Evolutionary conservation across 2,888 invertebrate genomes (phyloP).

Genomic region (Panzeria rudis): DNA sequence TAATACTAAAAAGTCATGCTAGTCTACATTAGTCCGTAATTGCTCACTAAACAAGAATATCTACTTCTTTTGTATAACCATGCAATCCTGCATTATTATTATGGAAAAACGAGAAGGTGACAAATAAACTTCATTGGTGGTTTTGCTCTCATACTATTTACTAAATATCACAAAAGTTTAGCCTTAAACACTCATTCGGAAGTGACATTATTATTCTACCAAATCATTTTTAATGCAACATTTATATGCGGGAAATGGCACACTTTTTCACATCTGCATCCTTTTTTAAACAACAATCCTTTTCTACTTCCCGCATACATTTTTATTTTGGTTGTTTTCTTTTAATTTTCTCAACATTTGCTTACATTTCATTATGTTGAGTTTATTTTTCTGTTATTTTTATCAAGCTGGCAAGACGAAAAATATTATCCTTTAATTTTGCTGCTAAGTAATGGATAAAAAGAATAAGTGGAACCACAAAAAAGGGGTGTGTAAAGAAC

Average conservation of each 20-base stretch:
- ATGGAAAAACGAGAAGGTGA: no score
- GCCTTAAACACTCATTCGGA: not conserved
- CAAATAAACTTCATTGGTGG: no score
- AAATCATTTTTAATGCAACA: not conserved
- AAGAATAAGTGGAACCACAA: not conserved
- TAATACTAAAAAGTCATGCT: no score
- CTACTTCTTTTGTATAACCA: no score
- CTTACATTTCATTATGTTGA: slow-evolving; percentile 66
- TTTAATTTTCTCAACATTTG: slow-evolving; percentile 68
- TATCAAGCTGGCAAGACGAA: slow-evolving; percentile 20
- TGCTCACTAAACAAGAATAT: no score
- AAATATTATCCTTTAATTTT: slow-evolving; percentile 71
- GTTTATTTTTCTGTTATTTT: slow-evolving; percentile 33
- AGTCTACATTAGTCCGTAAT: no score
- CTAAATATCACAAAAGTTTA: not conserved
- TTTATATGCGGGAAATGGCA: not conserved
- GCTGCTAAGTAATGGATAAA: slow-evolving; percentile 23
- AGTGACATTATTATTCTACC: not conserved
- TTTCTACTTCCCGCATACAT: not conserved
- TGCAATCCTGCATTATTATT: no score
- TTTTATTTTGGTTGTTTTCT: slow-evolving; percentile 64
- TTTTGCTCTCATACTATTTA: no score
- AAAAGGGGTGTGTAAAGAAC: not conserved
- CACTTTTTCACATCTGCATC: not conserved
- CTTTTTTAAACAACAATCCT: not conserved